These are phyloP conservation scores for Drosophila imparisetae DNA, from an alignment of 2,888 invertebrate genomes.

Conservation along the genomic window DNA sequence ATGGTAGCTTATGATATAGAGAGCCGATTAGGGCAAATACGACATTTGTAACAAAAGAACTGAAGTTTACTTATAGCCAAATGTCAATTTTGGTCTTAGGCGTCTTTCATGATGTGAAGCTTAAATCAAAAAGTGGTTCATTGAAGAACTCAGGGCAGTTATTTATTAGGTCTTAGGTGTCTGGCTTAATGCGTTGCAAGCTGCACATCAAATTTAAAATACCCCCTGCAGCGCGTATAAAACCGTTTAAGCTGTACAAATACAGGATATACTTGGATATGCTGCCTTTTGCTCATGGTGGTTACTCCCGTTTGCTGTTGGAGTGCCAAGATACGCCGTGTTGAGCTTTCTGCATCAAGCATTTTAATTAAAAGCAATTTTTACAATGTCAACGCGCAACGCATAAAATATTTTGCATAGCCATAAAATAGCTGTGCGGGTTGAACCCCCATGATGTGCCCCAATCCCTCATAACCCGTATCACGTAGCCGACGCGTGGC, in stretches of 20 bases:
- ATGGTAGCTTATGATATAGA: too few relatives aligned
- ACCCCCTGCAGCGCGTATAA: neutral
- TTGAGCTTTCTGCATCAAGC: slow-evolving; percentile 32
- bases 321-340: neutral
- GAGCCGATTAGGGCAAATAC: neutral
- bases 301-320: neutral
- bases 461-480: slow-evolving; percentile 1
- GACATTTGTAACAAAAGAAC: neutral
- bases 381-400: slow-evolving; percentile 57
- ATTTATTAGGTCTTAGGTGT: neutral
- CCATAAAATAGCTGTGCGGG: slow-evolving; percentile 38
- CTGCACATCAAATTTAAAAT: neutral
- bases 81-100: neutral
- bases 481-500: slow-evolving; percentile 30
- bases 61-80: neutral
- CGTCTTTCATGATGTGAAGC: neutral
- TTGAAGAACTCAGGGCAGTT: neutral
- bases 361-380: slow-evolving; percentile 75
- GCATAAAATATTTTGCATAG: slow-evolving; percentile 60
- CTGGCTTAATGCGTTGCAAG: neutral
- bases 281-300: neutral
- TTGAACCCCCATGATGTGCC: neutral
- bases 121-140: neutral
- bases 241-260: neutral
- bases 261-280: neutral